A percentile compares a stretch with the other conserved stretches of the same genome.
These are phyloP conservation scores for Takifugu ocellatus DNA, from an alignment of 2,797 vertebrate genomes.

Conservation along the genomic window DNA sequence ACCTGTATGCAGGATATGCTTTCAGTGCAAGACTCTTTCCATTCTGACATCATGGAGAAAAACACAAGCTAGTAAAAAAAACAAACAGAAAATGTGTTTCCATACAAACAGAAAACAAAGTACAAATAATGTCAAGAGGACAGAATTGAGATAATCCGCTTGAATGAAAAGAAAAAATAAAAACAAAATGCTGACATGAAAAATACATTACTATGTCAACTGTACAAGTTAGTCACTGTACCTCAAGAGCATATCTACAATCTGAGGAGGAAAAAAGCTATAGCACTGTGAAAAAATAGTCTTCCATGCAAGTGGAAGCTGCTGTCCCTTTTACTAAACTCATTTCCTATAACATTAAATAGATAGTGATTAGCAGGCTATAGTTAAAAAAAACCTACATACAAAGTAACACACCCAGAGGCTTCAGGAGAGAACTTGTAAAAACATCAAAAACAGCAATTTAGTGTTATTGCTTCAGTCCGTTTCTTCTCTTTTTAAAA, in stretches of 20 bases:
- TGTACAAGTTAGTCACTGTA: conserved; percentile 74
- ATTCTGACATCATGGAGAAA: conserved; percentile 64
- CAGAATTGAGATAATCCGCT: conserved; percentile 40
- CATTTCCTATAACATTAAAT: conserved; percentile 78
- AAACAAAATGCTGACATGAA: conserved; percentile 54
- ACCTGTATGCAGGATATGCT: conserved; percentile 71
- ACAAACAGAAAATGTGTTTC: conserved; percentile 48
- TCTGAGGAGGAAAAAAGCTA: conserved; percentile 56
- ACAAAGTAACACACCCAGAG: conserved; percentile 60
- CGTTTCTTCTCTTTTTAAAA: conserved; percentile 50
- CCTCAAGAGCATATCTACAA: conserved; percentile 67
- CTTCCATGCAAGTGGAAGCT: conserved; percentile 72
- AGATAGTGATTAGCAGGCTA: conserved; percentile 81
- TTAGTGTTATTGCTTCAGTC: conserved; percentile 74
- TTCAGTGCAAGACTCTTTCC: conserved; percentile 80
- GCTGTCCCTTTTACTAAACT: conserved; percentile 74
- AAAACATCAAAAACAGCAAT: conserved; percentile 66
- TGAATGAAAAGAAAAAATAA: conserved; percentile 43
- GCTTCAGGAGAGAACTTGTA: conserved; percentile 60
- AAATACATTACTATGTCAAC: conserved; percentile 74
- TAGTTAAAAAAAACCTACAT: conserved; percentile 55
- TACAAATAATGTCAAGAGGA: conserved; percentile 56
- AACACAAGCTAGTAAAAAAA: conserved; percentile 46
- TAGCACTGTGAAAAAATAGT: conserved; percentile 69
- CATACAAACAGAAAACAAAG: conserved; percentile 49